Percentiles rank a stretch among this genome's conserved stretches.
Evolutionary conservation across 2,797 vertebrate species (phyloP).

Genomic region (Gouania willdenowi): DNA sequence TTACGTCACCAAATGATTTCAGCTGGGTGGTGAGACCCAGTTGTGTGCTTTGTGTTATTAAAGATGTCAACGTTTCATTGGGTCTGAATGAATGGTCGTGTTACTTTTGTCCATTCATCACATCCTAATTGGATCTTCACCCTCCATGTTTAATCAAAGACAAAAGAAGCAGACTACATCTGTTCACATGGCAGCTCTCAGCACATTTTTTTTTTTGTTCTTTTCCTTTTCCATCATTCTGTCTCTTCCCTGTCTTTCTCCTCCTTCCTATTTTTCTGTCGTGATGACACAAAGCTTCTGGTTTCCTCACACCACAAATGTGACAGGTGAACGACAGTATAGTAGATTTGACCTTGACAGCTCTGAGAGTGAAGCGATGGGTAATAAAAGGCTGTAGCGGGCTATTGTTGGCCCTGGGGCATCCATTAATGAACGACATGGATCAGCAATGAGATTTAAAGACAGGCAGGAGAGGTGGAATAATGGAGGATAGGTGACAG

Average conservation of each 20-base stretch:
- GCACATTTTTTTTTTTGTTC: conserved; percentile 53
- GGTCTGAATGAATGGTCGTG: no score
- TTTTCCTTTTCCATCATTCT: conserved; percentile 39
- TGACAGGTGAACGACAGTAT: conserved; percentile 71
- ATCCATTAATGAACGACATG: conserved; percentile 75
- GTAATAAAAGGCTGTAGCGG: conserved; percentile 72
- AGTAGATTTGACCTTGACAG: conserved; percentile 71
- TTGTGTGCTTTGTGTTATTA: no score
- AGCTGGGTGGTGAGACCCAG: no score
- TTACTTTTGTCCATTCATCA: conserved; percentile 45
- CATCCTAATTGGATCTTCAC: conserved; percentile 35
- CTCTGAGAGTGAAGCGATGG: conserved; percentile 61
- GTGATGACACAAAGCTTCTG: conserved; percentile 11
- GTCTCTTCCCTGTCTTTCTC: conserved; percentile 24
- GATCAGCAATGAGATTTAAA: conserved; percentile 60
- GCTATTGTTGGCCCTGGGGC: conserved; percentile 73
- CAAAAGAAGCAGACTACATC: conserved; percentile 59
- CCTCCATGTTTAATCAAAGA: conserved; percentile 65
- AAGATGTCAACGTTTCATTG: no score
- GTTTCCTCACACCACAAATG: conserved; percentile 58
- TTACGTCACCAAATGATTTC: no score
- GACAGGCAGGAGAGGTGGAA: conserved; percentile 21
- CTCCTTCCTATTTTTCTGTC: conserved; percentile 16
- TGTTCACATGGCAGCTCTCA: conserved; percentile 57
- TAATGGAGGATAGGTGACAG: conserved; percentile 70